Base-by-base conservation (phyloP, 2,888 invertebrate genomes). In the Tachystola acroxantha region DNA sequence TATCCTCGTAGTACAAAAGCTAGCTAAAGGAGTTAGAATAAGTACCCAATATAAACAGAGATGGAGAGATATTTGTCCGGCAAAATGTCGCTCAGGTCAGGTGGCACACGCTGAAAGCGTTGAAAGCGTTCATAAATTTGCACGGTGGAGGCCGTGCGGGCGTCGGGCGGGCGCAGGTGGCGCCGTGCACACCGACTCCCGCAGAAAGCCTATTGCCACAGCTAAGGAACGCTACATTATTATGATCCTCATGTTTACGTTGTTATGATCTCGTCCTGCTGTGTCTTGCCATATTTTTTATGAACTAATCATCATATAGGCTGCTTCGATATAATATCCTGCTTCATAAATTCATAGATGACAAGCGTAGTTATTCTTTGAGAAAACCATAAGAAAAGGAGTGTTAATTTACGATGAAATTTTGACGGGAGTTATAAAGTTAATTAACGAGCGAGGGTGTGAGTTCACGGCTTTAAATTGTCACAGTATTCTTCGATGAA, bases 121-220 rank as follows among this genome's bases (percentile, higher is more conserved):
- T 79, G 70, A 80, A 75, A 78, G 78, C 77, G 65, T 79, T 78
- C 82, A 84, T 84, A 85, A 85, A 84, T 85, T 84, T 72, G 64
- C 71, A 60, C 62, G 25, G 10, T 14, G 24, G 20, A 25, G 64
- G 63, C 69, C 60, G 63, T 62, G 65, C 60, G 67, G 67, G 67
- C 61, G 24, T 24, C 73, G 64, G 63, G 64, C 62, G 69, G 67
- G 70, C 75, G 60, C 82, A 82, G 80, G 74, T 84, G 81, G 64
- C 64, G 57, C 63, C 62, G 59, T 69, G 64, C 60, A 66, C 60
- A 50, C 44, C 42, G 53, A 50, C 54, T 50, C 41, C 44, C 55
- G 50, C 53, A 53, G 57, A 62, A 60, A 65, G 69, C 68, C 68
- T 69, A 66, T 57, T 58, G 61, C 47, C 50, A 47, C 51, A 54